Evolutionary conservation across 2,797 vertebrate genomes (phyloP).

Genomic region (Chloroceryle inda): DNA sequence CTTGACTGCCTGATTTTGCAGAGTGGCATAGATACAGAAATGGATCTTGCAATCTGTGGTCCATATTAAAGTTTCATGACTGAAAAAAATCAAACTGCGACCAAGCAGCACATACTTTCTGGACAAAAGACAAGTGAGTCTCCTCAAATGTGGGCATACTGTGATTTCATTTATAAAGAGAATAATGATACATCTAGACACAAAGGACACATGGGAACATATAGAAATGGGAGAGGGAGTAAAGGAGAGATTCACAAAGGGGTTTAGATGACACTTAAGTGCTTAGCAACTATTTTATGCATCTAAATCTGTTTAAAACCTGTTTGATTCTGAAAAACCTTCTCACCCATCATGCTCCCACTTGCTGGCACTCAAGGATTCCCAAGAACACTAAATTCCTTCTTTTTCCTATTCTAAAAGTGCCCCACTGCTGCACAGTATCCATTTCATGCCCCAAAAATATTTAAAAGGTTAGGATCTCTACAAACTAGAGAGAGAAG

Average conservation of each 20-base stretch:
- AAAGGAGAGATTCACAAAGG: not conserved
- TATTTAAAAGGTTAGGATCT: not conserved
- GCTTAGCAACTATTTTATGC: not conserved
- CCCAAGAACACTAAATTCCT: not conserved
- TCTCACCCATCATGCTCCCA: not conserved
- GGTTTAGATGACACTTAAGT: not conserved
- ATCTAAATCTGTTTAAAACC: not conserved
- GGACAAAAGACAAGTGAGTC: not conserved
- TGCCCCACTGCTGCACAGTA: not conserved
- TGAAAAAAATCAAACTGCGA: not conserved
- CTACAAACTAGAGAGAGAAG: not conserved
- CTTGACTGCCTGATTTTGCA: not conserved
- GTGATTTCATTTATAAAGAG: not conserved
- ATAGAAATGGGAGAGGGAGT: not conserved
- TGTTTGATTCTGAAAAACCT: not conserved
- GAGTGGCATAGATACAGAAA: not conserved
- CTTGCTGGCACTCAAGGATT: not conserved
- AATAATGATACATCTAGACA: not conserved
- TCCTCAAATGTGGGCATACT: not conserved
- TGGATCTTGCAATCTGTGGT: not conserved
- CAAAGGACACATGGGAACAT: not conserved
- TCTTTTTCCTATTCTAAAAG: not conserved
- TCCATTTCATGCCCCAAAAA: not conserved
- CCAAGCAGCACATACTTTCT: not conserved
- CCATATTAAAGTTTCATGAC: rapidly evolving